Conservation (phyloP, 1,140 invertebrate genomes). For the Drosophila chauvacae region DNA sequence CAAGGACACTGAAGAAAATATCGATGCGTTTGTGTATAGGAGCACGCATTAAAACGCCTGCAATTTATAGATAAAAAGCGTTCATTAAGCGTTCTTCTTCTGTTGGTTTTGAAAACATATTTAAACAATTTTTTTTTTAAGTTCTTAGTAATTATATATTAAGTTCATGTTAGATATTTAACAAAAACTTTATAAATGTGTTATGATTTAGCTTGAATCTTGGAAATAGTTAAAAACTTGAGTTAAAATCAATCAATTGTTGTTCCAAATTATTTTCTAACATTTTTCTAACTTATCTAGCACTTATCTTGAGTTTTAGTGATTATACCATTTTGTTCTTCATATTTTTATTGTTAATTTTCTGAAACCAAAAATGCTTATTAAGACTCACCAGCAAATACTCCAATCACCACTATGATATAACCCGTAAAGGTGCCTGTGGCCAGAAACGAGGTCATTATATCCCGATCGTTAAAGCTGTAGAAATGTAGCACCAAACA, state of each 20-base stretch:
- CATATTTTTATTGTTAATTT: not conserved
- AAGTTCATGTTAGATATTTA: not conserved
- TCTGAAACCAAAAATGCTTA: not conserved
- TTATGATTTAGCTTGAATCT: not conserved
- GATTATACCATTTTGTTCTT: too few species aligned
- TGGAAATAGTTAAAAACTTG: not conserved
- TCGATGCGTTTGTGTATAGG: constrained; percentile 89
- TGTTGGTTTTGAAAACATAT: not conserved
- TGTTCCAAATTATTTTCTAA: too few species aligned
- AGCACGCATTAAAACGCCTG: constrained; percentile 87
- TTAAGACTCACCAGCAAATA: constrained; percentile 71
- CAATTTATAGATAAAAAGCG: not conserved
- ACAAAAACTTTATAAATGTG: not conserved
- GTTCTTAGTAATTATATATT: not conserved
- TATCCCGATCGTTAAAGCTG: constrained; percentile 83
- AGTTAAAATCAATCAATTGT: not conserved
- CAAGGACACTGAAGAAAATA: constrained; percentile 90
- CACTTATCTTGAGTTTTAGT: too few species aligned
- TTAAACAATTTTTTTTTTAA: too few species aligned
- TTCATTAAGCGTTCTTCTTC: not conserved
- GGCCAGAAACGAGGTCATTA: constrained; percentile 80
- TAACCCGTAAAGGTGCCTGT: constrained; percentile 82
- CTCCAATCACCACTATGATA: constrained; percentile 75
- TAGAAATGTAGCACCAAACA: constrained; percentile 81
- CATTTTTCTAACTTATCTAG: too few species aligned